These are phyloP conservation scores for Yponomeuta sedellus DNA, from an alignment of 2,888 invertebrate genomes.

Conservation along the genomic window DNA sequence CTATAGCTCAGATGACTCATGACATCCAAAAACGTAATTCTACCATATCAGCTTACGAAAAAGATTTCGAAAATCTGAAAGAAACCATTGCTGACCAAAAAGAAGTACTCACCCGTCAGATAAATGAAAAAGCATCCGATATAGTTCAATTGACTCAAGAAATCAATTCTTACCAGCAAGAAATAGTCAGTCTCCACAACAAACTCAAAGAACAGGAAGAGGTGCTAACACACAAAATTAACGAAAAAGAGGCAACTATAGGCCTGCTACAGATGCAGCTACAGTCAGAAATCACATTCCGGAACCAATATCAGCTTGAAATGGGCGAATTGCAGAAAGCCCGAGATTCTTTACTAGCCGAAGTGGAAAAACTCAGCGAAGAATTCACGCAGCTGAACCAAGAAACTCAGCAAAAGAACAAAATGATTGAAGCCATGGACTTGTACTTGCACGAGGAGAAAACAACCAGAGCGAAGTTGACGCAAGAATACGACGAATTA, in stretches of 20 bases:
- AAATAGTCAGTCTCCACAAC: slow-evolving; percentile 37
- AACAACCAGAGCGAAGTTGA: slow-evolving; percentile 25
- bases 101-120: neutral
- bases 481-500: slow-evolving; percentile 28
- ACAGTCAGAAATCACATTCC: slow-evolving; percentile 47
- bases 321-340: slow-evolving; percentile 26
- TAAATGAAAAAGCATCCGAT: neutral
- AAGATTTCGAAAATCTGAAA: neutral
- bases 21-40: neutral
- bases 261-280: slow-evolving; percentile 40
- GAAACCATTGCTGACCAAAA: neutral
- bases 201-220: slow-evolving; percentile 36
- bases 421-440: slow-evolving; percentile 33
- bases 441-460: slow-evolving; percentile 33
- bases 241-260: slow-evolving; percentile 41
- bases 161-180: slow-evolving; percentile 36
- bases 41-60: neutral
- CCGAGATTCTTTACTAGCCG: slow-evolving; percentile 30
- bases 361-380: slow-evolving; percentile 28
- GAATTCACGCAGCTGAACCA: slow-evolving; percentile 28
- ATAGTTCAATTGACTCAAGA: slow-evolving; percentile 30
- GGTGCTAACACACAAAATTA: slow-evolving; percentile 27
- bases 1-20: slow-evolving; percentile 29
- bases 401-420: slow-evolving; percentile 35
- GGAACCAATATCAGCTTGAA: slow-evolving; percentile 40